A percentile compares a stretch with the other conserved stretches of the same genome.
Evolutionary conservation across 2,888 invertebrate species (phyloP).

Genomic region (Drosophila mulleri): DNA sequence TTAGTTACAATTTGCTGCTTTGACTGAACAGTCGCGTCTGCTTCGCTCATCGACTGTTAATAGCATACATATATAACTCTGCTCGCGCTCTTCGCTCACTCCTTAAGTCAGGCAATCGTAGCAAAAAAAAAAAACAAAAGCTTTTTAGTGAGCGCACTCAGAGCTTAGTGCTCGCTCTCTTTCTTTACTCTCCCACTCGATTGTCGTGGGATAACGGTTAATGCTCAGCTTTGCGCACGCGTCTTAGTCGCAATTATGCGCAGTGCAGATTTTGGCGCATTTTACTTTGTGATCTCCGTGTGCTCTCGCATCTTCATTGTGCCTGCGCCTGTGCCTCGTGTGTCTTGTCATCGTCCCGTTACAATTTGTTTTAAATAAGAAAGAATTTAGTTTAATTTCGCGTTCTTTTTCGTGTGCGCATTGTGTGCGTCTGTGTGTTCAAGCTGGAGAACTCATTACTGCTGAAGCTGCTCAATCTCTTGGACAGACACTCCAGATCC

Average conservation of each 20-base stretch:
- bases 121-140: not conserved
- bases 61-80: not conserved
- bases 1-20: conserved; percentile 62
- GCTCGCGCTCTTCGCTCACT: not conserved
- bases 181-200: not conserved
- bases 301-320: conserved; percentile 37
- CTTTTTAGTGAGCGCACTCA: conserved; percentile 4
- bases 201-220: not conserved
- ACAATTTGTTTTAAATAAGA: not conserved
- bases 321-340: not conserved
- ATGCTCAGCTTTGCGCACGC: not conserved
- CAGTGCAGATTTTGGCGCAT: conserved; percentile 71
- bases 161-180: not conserved
- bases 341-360: conserved; percentile 5
- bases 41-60: not conserved
- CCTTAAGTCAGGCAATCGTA: not conserved
- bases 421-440: conserved; percentile 32
- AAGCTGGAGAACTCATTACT: conserved; percentile 78
- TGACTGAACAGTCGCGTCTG: conserved; percentile 58
- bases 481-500: conserved; percentile 64
- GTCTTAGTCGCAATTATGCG: conserved; percentile 41
- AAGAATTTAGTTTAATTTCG: not conserved
- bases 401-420: conserved; percentile 19
- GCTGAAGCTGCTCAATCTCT: conserved; percentile 73
- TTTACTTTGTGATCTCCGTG: conserved; percentile 52